Evolutionary conservation across 1,140 invertebrate genomes (phyloP).

Genomic region (Brachionus rubens): DNA sequence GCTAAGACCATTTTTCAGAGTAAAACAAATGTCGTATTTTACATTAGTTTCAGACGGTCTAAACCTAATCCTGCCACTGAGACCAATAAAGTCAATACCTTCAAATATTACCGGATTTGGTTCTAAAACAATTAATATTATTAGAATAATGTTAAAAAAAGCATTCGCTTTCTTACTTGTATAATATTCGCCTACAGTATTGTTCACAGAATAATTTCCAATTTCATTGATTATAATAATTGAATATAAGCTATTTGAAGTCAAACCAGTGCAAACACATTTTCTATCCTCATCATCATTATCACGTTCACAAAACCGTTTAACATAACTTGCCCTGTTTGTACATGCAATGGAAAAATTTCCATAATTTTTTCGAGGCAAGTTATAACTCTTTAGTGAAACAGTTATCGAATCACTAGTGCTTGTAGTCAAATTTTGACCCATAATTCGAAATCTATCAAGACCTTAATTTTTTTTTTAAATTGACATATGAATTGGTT

Average conservation of each 20-base stretch:
- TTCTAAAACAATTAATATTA: neutral
- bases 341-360: neutral
- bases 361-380: neutral
- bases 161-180: constrained; percentile 2
- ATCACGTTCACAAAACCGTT: neutral
- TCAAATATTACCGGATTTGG: constrained; percentile 7
- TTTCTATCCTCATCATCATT: no score
- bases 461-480: no score
- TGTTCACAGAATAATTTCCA: neutral
- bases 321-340: neutral
- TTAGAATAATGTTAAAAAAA: no score
- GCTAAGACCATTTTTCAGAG: neutral
- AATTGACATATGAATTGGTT: no score
- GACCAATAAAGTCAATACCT: neutral
- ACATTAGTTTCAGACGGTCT: neutral
- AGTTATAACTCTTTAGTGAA: neutral
- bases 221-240: constrained; percentile 1
- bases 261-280: no score
- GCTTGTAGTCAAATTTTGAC: no score
- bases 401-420: neutral
- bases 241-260: neutral
- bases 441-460: no score
- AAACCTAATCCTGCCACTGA: neutral
- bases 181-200: neutral
- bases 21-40: constrained; percentile 8